phyloP scores from a whole-genome alignment of 2,113 vertebrate species.

The Odontophorus gujanensis region DNA sequence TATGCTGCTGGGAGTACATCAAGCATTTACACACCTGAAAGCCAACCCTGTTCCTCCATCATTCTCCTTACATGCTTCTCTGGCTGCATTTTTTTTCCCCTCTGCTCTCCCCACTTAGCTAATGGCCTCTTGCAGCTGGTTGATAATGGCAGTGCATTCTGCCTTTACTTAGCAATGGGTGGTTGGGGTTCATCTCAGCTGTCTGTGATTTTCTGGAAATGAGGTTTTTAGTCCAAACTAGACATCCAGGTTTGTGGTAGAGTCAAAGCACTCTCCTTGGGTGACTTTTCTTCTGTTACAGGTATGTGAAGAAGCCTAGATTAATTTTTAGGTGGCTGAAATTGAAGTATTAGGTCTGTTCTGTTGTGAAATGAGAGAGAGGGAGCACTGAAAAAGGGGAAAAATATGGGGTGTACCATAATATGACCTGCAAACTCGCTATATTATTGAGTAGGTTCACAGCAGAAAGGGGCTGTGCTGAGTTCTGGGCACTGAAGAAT shows the following conservation, averaged over 20 bases:
- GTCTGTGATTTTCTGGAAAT: background rate
- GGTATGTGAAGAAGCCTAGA: background rate
- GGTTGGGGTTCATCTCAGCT: background rate
- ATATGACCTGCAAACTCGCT: background rate
- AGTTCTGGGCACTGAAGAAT: background rate
- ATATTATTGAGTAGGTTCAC: rapidly evolving
- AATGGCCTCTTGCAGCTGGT: background rate
- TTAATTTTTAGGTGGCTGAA: background rate
- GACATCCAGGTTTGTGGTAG: background rate
- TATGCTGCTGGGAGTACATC: background rate
- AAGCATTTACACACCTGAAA: background rate
- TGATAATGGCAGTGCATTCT: background rate
- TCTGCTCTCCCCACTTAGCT: background rate
- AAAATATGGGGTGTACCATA: rapidly evolving
- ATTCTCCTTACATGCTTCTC: background rate
- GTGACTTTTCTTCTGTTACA: background rate
- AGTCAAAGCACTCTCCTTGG: background rate
- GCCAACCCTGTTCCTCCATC: background rate
- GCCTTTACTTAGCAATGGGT: background rate
- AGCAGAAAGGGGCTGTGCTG: background rate
- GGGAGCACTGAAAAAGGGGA: background rate
- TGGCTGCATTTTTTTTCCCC: background rate
- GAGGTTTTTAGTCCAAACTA: background rate
- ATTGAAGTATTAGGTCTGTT: background rate
- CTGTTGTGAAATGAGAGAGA: background rate